Evolutionary conservation across 1,140 invertebrate genomes (phyloP), one percentile per base, ranked within the genome.

Genomic region (Drosophila nigrodunni): DNA sequence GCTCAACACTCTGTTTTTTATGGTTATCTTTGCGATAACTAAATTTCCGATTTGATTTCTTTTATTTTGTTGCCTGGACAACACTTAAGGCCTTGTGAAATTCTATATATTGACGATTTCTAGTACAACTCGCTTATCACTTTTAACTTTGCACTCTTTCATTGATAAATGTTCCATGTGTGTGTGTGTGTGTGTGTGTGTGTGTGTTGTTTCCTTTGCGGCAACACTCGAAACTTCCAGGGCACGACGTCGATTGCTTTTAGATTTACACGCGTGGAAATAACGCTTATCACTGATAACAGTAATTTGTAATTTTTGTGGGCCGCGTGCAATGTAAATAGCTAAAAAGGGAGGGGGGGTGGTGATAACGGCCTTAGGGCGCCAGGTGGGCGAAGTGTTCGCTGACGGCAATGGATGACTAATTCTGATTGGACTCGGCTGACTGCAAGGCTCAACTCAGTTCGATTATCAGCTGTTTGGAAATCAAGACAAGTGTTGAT

Each of bases 401-500:
- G 54, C 54, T 71, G 34, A 70, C 58, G 65, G 35, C 59, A 65
- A 43, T 25, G 64, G 71, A 85, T 86, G 82, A 86, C 82, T 86
- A 86, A 86, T 77, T 47, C 50, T 49, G 70, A 50, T 77, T 68
- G 47, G 52, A 59, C 55, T 68, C 44, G 52, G 54, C 49, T 74
- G 21, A 71, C 54, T 70, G 55, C 70, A 67, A 54, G 59, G 67
- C 59, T 71, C 37, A 44, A 44, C n/a, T 34, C 34, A 47, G 57
- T 50, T 88, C 83, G 57, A 52, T 88, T 88, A 87, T 87, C 83
- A 87, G 68, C 77, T 88, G 67, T 82, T 80, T 87, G 83, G 77
- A 87, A 87, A 87, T 87, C 83, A 82, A 82, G 79, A 87, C 77
- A 87, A 87, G 83, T 87, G 83, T 66, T 74, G 77, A 60, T 69